Base-by-base conservation (phyloP, 2,113 vertebrate genomes). In the Tamias sibiricus region DNA sequence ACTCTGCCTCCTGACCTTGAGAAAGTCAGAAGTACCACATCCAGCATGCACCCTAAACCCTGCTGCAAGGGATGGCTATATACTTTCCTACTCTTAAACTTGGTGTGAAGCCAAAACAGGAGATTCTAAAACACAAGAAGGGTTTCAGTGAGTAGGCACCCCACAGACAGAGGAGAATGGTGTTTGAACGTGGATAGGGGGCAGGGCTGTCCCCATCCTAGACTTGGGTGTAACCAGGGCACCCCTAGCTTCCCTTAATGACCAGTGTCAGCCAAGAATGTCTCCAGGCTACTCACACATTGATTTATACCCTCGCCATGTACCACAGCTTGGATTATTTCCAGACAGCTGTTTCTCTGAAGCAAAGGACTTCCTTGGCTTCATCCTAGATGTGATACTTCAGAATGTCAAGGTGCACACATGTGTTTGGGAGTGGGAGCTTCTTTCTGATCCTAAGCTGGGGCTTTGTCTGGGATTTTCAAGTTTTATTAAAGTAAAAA, bases 1-100 rank as follows among this genome's bases (percentile, higher is more conserved):
- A 19, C 28, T 49, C 62, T 84, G 74, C 88, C 77, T 35, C 49
- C 79, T 84, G 95, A 95, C 83, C 96, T 93, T 94, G 66, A 90
- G 30, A 85, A 77, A 92, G 68, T 80, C 83, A 75, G 84, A 90
- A 40, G 32, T 8, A 2, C 59, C 59, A 57, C 22, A 22, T 49
- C 20, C 30, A 0, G 5, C 11, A 0, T 1, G 0, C 40, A 2
- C 49, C 80, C 88, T 52, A 92, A 49, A 47, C 32, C 16, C 42
- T 12, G 13, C 19, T 4, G 6, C 24, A 4, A 49, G 26, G 37
- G 22, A 68, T 4, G 4, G n/a, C 74, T 86, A 7, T 75, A 89
- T n/a, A 54, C 66, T 87, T 9, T 59, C 54, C 75, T 66, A 26
- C 75, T 44, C 68, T 37, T 37, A 35, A 57, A 64, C 12, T 62